A percentile compares a stretch with the other conserved stretches of the same genome.
Conservation (phyloP, 2,113 vertebrate species). For the Callipepla squamata region DNA sequence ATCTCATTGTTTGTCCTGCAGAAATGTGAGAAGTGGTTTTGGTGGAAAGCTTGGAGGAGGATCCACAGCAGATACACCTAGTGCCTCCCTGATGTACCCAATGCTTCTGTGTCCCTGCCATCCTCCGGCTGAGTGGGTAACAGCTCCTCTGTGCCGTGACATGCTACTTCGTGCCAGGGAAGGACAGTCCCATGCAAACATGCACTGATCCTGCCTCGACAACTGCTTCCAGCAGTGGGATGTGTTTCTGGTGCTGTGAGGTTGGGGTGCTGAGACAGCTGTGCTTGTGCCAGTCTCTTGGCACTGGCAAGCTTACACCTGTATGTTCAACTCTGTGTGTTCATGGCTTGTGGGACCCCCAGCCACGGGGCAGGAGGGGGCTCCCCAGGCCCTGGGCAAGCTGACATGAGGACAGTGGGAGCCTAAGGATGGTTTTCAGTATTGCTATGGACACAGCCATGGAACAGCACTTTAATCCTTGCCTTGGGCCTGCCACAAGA, state of each 20-base stretch:
- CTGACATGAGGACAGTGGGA: background rate
- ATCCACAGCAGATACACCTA: background rate
- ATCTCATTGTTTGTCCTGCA: background rate
- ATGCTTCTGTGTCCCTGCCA: background rate
- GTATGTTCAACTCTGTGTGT: background rate
- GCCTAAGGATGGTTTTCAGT: background rate
- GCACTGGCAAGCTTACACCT: background rate
- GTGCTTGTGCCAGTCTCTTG: background rate
- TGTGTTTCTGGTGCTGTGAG: background rate
- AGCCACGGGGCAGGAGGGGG: background rate
- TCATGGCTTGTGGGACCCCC: background rate
- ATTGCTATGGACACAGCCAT: background rate
- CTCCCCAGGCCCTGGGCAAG: background rate
- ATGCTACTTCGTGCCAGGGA: too few species aligned
- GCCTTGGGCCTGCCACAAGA: background rate
- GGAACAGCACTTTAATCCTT: background rate
- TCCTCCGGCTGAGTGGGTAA: rapidly evolving
- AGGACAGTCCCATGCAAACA: background rate
- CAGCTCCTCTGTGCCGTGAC: background rate
- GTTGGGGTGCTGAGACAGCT: too few species aligned
- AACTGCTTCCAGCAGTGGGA: background rate
- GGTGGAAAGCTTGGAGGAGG: background rate
- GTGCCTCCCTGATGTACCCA: background rate
- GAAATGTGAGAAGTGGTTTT: constrained; percentile 43
- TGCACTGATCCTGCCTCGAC: too few species aligned